Evolutionary conservation across 2,797 vertebrate species (phyloP), one percentile per base, ranked within the genome.

Genomic region (Phataginus tricuspis): DNA sequence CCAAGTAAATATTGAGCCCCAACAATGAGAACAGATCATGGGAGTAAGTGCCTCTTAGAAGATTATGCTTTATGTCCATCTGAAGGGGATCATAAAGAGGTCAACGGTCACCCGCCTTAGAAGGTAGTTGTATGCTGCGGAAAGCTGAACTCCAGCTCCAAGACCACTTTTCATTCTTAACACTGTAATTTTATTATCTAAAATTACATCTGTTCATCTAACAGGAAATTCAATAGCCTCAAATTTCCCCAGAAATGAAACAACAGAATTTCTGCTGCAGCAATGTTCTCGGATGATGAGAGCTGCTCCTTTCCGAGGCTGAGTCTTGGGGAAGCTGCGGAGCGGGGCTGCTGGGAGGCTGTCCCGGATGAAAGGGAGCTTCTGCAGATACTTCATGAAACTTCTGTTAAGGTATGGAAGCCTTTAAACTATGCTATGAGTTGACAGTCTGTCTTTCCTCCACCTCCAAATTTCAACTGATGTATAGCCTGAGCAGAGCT

Each of bases 391-490:
- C 88, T 80, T 83, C 45, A 42, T 69, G 55, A 69, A 94, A 57
- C 91, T 90, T 95, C 69, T 16, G 5, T 57, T 64, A 94, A 87
- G 37, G 9, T 61, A 49, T 64, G 42, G 27, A 77, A 96, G 85
- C 4, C 42, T 37, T 59, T 92, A 66, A 97, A 96, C 88, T 80
- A 61, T 15, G 23, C 61, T 82, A n/a, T 39, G 83, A 66, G 59
- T 45, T 94, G 42, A 21, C 71, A 96, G 93, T 94, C 96, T 93
- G 71, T 75, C 37, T 45, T 59, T 64, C 39, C 69, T 96, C 86
- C 83, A 94, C 96, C 87, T 92, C 96, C 86, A 34, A 10, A n/a
- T 93, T 92, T 95, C 94, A 69, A 53, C 55, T 13, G 80, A 34
- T 75, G 16, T 72, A 12, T 39, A 63, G 87, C 96, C 89, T 37